phyloP scores from a whole-genome alignment of 2,888 invertebrate genomes.

The Gymnosoma rotundatum region DNA sequence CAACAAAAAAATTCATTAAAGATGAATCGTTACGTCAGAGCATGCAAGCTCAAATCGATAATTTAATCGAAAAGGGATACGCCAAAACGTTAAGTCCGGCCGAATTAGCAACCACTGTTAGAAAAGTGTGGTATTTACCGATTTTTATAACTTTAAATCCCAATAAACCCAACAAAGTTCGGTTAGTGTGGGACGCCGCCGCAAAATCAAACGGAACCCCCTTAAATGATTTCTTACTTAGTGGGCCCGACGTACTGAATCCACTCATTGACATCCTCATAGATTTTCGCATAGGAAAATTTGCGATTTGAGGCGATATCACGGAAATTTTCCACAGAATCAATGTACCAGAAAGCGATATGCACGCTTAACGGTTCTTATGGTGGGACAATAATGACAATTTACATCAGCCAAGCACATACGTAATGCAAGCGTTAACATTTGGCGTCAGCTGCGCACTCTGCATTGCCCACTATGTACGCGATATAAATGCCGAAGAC shows the following conservation, averaged over 20 bases:
- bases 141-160: background rate
- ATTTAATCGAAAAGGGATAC: background rate
- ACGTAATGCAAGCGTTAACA: background rate
- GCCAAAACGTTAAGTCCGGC: background rate
- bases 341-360: constrained; percentile 19
- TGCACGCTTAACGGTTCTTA: constrained; percentile 20
- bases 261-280: constrained; percentile 71
- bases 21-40: constrained; percentile 15
- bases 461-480: constrained; percentile 35
- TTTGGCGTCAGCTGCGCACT: constrained; percentile 34
- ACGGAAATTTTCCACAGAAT: constrained; percentile 69
- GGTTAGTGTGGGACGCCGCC: constrained; percentile 51
- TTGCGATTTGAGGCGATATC: constrained; percentile 60
- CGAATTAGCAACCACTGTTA: background rate
- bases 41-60: constrained; percentile 34
- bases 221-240: too few species aligned
- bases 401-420: constrained; percentile 52
- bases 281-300: constrained; percentile 58
- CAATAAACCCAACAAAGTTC: background rate
- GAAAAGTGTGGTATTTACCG: background rate
- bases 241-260: constrained; percentile 57
- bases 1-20: constrained; percentile 19
- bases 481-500: constrained; percentile 37
- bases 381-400: constrained; percentile 20
- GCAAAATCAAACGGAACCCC: too few species aligned